Base-by-base conservation (phyloP, 2,888 invertebrate species). In the Ichneumoninae sp. region DNA sequence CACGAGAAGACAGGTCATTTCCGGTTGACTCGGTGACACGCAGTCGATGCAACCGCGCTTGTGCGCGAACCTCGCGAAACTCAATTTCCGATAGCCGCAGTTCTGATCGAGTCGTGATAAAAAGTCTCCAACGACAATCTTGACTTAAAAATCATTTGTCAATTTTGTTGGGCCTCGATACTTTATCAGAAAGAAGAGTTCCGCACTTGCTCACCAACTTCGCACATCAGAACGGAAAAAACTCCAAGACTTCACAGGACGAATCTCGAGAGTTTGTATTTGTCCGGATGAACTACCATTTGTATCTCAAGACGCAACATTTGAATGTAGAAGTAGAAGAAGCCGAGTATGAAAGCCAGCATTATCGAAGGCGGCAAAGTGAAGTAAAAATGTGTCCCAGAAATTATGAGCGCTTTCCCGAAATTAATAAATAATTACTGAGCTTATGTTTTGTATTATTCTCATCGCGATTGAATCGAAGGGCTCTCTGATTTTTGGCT, bases 231-330 rank as follows among this genome's bases (percentile, higher is more conserved):
- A 13, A 16, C 36, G 1, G 40, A 50, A 33, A 5, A 16, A 36
- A 10, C 10, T 30, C 63, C 19, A 16, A 44, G 3, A 52, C 52
- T 26, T 89, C 83, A 92, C n/a, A 92, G 30, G 60, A 91, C 85
- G 63, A 91, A 93, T 85, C 91, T 92, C 5, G 91, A 89, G 3
- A 92, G 79, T 76, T 91, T 93, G 83, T 87, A 92, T 3, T 90
- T 89, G 5, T 91, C 89, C n/a, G 89, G 88, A 19, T 89, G 89
- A 26, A 93, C 57, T 60, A 89, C 86, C 89, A 93, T 91, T 83
- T 93, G 91, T 44, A 92, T 7, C 80, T 93, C 92, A 8, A 93
- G 85, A n/a, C 92, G 87, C n/a, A 93, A 85, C 44, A 92, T 77
- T 86, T 92, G 89, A 26, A 89, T 85, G 86, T 91, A 91, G 71